Conservation (phyloP, 2,888 invertebrate species). For the Mimumesa dahlbomi region DNA sequence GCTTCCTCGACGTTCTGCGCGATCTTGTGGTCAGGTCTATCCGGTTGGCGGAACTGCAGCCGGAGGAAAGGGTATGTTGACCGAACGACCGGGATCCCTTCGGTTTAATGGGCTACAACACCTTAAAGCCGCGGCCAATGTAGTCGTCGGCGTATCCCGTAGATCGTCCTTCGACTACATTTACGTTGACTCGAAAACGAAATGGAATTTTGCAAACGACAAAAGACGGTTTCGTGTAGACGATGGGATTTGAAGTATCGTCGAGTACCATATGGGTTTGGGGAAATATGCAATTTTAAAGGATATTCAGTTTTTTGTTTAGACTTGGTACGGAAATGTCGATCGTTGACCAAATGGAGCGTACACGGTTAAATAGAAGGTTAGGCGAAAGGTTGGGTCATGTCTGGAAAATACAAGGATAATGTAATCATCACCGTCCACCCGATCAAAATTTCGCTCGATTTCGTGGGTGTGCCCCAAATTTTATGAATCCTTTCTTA, state of each 20-base stretch:
- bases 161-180: not conserved
- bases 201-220: too few species aligned
- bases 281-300: too few species aligned
- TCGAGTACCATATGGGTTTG: too few species aligned
- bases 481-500: not conserved
- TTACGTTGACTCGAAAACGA: not conserved
- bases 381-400: constrained; percentile 28
- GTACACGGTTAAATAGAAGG: constrained; percentile 23
- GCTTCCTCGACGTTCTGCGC: constrained; percentile 35
- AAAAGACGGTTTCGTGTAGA: too few species aligned
- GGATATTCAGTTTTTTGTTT: too few species aligned
- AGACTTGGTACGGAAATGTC: constrained; percentile 19
- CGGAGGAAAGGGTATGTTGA: constrained; percentile 18
- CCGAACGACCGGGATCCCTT: constrained; percentile 26
- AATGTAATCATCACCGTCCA: constrained; percentile 1
- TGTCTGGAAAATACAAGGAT: constrained; percentile 15
- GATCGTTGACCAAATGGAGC: constrained; percentile 28
- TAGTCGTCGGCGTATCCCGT: constrained; percentile 2
- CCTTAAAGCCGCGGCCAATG: constrained; percentile 26
- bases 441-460: not conserved
- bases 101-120: constrained; percentile 37
- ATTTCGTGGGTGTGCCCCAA: not conserved
- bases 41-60: constrained; percentile 3
- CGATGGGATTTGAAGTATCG: too few species aligned
- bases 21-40: constrained; percentile 40